These are phyloP conservation scores for Hermatobates lingyangjiaoensis DNA, from an alignment of 1,140 invertebrate species.

Conservation along the genomic window DNA sequence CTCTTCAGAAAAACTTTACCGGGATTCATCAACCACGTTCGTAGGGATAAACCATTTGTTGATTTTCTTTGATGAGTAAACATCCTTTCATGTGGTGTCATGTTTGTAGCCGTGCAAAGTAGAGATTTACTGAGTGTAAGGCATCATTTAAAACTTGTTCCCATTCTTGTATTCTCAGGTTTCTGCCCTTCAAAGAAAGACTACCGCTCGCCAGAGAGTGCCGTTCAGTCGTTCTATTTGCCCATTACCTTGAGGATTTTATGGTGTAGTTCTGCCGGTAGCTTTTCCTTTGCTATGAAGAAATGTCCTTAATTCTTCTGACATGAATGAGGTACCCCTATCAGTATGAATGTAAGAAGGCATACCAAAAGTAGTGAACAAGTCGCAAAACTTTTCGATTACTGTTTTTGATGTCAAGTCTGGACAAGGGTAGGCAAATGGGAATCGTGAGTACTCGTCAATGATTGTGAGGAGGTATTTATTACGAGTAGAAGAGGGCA, in stretches of 20 bases:
- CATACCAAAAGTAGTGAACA: constrained; percentile 17
- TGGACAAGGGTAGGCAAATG: constrained; percentile 17
- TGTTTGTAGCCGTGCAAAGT: background rate
- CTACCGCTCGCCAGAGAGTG: constrained; percentile 15
- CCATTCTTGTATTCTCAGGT: background rate
- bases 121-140: background rate
- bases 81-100: background rate
- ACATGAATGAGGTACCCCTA: constrained; percentile 15
- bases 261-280: constrained; percentile 11
- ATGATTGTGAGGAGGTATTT: constrained; percentile 18
- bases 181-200: constrained; percentile 4
- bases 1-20: constrained; percentile 4
- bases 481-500: constrained; percentile 17
- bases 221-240: constrained; percentile 13
- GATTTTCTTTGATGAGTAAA: background rate
- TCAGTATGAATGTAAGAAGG: constrained; percentile 16
- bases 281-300: constrained; percentile 7
- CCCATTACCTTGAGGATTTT: constrained; percentile 11
- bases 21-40: constrained; percentile 1
- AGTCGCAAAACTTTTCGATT: constrained; percentile 13
- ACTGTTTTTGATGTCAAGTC: constrained; percentile 13
- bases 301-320: constrained; percentile 12
- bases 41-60: background rate
- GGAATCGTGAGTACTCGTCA: constrained; percentile 22
- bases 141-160: background rate